Evolutionary conservation across 2,113 vertebrate genomes (phyloP).

Genomic region (Scopus umbretta): DNA sequence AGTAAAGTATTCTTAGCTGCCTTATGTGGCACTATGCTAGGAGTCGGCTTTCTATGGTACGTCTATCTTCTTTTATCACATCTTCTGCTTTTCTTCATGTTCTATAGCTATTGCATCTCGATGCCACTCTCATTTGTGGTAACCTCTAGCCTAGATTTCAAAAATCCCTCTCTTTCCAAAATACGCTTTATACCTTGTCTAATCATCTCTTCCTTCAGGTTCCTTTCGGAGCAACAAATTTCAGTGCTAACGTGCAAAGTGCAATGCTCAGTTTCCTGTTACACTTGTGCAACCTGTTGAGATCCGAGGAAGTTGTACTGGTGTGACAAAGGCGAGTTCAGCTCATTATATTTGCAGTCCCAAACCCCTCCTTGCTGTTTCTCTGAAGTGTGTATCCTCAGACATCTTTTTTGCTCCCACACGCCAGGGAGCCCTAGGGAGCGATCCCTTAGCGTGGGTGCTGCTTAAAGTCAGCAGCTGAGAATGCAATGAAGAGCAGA

Average conservation of each 20-base stretch:
- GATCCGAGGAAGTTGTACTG: not conserved
- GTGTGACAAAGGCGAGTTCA: not conserved
- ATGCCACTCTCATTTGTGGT: not conserved
- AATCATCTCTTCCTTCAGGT: not conserved
- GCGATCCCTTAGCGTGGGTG: not conserved
- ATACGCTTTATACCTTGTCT: not conserved
- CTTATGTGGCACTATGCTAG: not conserved
- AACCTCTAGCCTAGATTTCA: constrained; percentile 14
- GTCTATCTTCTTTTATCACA: constrained; percentile 34
- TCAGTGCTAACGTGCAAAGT: not conserved
- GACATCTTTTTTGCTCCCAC: not conserved
- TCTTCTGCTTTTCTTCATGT: constrained; percentile 36
- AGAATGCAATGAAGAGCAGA: not conserved
- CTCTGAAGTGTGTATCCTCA: not conserved
- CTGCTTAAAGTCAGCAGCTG: not conserved
- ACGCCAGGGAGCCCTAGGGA: not conserved
- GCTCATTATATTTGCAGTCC: not conserved
- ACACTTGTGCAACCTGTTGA: not conserved
- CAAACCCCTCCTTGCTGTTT: not conserved
- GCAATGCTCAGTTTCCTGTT: not conserved
- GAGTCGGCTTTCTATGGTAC: constrained; percentile 22
- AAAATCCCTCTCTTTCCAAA: not conserved
- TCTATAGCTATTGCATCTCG: not conserved
- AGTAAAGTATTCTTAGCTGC: constrained; percentile 40
- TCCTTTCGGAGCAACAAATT: not conserved